Conservation (phyloP, 2,888 invertebrate genomes). For the Cryptus armator region DNA sequence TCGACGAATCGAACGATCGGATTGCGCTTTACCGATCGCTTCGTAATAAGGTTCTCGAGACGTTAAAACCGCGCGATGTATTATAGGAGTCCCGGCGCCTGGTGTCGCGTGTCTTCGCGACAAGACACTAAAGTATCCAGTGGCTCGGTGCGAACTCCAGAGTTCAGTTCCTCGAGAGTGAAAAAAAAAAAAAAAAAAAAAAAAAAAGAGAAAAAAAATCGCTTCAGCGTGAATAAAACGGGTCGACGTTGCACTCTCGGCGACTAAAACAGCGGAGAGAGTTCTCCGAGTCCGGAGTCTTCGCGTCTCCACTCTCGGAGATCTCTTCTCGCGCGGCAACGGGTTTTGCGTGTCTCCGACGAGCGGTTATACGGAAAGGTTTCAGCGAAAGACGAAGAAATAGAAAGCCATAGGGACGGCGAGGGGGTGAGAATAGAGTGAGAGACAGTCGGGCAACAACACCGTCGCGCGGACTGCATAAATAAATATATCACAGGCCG, state of each 20-base stretch:
- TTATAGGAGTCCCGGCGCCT: slow-evolving; percentile 14
- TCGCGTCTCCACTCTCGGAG: neutral
- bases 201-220: neutral
- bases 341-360: slow-evolving; percentile 11
- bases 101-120: slow-evolving; percentile 15
- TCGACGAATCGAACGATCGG: slow-evolving; percentile 24
- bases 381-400: slow-evolving; percentile 7
- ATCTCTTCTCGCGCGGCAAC: neutral
- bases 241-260: neutral
- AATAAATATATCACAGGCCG: slow-evolving; percentile 38
- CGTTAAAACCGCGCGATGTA: neutral
- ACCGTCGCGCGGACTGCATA: slow-evolving; percentile 16
- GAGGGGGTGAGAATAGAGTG: neutral
- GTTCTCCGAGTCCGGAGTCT: neutral
- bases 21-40: slow-evolving; percentile 16
- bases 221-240: neutral
- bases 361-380: neutral
- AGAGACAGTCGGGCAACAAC: neutral
- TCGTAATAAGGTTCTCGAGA: slow-evolving; percentile 26
- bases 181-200: neutral
- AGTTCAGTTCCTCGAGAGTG: neutral
- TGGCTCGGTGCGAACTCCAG: neutral
- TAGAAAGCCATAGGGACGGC: neutral
- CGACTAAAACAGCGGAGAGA: slow-evolving; percentile 12
- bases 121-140: neutral